These are phyloP conservation scores for Rhopalosiphum maidis DNA, from an alignment of 1,140 invertebrate genomes.

Conservation along the genomic window DNA sequence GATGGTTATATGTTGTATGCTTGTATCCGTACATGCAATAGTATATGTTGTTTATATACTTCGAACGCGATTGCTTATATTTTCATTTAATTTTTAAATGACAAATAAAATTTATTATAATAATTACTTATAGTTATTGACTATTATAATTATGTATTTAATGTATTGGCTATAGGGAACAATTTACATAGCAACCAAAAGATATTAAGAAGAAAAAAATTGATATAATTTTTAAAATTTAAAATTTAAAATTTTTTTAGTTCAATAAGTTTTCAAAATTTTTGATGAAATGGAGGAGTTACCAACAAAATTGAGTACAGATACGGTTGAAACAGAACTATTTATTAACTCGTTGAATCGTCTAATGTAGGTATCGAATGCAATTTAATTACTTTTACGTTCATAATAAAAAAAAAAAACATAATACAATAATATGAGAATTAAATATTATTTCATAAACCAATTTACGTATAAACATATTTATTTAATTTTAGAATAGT, in stretches of 20 bases:
- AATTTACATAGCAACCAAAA: background rate
- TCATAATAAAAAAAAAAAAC: background rate
- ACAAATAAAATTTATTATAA: too few relatives aligned
- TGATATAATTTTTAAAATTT: too few relatives aligned
- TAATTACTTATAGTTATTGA: background rate
- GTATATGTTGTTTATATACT: background rate
- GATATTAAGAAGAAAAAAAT: background rate
- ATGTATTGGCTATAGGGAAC: background rate
- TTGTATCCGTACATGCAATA: background rate
- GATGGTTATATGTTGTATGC: background rate
- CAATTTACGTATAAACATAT: background rate
- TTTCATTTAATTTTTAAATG: background rate
- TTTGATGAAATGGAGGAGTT: background rate
- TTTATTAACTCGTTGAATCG: background rate
- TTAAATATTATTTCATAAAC: background rate
- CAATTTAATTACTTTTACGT: background rate
- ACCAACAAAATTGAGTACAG: background rate
- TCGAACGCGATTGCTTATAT: background rate
- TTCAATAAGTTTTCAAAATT: background rate
- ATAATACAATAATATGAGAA: background rate
- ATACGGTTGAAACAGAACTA: background rate
- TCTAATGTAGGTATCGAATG: slow-evolving; percentile 14
- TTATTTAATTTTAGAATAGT: background rate
- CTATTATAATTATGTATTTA: background rate
- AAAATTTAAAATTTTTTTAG: background rate